These are phyloP conservation scores for Brachionus paranguensis DNA, from an alignment of 1,140 invertebrate genomes.

Conservation along the genomic window DNA sequence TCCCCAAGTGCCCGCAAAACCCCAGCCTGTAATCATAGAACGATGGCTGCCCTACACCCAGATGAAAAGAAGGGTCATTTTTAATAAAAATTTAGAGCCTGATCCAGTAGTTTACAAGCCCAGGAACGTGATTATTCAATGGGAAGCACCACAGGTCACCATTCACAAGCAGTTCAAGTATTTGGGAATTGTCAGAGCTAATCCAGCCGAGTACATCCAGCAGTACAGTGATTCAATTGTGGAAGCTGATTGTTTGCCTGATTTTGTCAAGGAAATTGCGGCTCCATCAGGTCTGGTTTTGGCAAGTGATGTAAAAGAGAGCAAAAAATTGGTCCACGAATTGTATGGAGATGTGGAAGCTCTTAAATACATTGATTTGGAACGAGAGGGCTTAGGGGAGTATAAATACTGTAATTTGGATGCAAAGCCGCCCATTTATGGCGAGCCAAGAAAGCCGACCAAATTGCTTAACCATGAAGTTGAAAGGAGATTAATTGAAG, in stretches of 20 bases:
- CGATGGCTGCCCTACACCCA: conserved; percentile 31
- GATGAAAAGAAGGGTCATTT: conserved; percentile 23
- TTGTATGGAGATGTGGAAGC: conserved; percentile 25
- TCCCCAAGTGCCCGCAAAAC: conserved; percentile 13
- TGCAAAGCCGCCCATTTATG: background rate
- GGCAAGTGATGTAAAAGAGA: background rate
- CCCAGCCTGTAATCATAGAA: conserved; percentile 21
- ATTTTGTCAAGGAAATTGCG: conserved; percentile 1
- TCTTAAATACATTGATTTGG: background rate
- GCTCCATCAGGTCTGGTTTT: background rate
- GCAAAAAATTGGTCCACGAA: background rate
- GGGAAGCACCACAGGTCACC: conserved; percentile 7
- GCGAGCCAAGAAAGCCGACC: background rate
- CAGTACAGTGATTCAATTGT: background rate
- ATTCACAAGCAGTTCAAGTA: conserved; percentile 13
- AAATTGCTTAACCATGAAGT: background rate
- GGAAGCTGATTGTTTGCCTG: background rate
- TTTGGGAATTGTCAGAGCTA: conserved; percentile 28
- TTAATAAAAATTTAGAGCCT: background rate
- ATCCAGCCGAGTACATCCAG: background rate
- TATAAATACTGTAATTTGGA: background rate
- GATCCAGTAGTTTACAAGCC: background rate
- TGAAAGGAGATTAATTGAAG: background rate
- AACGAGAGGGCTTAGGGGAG: background rate
- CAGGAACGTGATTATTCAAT: conserved; percentile 37